Base-by-base conservation (phyloP, 2,888 invertebrate genomes). In the Mesorhabditis sp. region DNA sequence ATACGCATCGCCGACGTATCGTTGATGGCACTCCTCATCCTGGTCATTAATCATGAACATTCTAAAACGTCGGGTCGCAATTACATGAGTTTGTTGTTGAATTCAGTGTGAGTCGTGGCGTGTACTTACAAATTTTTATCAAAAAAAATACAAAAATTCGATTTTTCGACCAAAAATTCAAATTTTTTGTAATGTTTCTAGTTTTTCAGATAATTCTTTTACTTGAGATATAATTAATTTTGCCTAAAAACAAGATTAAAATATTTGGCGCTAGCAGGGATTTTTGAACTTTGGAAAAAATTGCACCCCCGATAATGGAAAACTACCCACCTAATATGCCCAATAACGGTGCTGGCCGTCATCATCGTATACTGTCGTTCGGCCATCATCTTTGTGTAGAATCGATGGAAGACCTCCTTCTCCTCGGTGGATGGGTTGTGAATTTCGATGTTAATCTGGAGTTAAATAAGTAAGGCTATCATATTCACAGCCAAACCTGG, bases 401-500 rank as follows among this genome's bases (percentile, higher is more conserved):
- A 70, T 6, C 44, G 15, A 45, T 45, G 41, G 45, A 70, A 70
- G 7, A 62, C 44, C n/a, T n/a, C 42, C 41, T 64, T 61, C 43
- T 61, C 5, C 4, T 45, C 66, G 43, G 41, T 10, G 10, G 66
- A 44, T 45, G 65, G 65, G 42, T 61, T 70, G 50, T 70, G 70
- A 41, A 70, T 63, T 62, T 70, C 70, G 44, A 70, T 70, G 62
- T 70, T 70, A 6, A 70, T 70, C 66, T 70, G 43, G 45, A 5
- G 50, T 42, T 45, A 58, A 42, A 50, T 10, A n/a, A 13, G 58
- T 50, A 50, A 13, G 1, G n/a, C n/a, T 50, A 7, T 50, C 50
- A 10, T 13, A 10, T 13, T 50, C 2, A 10, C 50, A 10, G 10
- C 13, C 50, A 28, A 6, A 77, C 76, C 71, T 77, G 77, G 62